phyloP scores from a whole-genome alignment of 2,888 invertebrate genomes.

The Toxonevra muliebris region DNA sequence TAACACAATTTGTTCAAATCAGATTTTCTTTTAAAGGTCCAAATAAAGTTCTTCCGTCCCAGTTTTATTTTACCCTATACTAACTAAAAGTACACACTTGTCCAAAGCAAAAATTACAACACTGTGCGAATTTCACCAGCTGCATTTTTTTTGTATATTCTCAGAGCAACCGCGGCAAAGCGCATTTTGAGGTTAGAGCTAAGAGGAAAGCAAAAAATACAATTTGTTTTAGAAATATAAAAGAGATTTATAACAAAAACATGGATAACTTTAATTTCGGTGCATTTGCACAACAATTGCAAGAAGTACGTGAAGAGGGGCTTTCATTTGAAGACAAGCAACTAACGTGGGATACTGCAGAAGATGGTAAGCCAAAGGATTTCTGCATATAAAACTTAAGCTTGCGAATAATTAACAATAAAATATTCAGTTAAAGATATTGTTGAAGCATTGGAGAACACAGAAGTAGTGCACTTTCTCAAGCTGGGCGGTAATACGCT shows the following conservation, averaged over 20 bases:
- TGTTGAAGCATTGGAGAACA: constrained; percentile 78
- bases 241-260: too few species aligned
- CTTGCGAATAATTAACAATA: neutral
- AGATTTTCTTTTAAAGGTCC: too few species aligned
- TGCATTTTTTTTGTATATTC: neutral
- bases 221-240: constrained; percentile 18
- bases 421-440: constrained; percentile 73
- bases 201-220: constrained; percentile 1
- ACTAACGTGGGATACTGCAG: constrained; percentile 78
- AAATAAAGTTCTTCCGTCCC: too few species aligned
- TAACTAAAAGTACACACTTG: too few species aligned
- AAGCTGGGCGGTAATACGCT: constrained; percentile 93
- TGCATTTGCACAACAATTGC: constrained; percentile 47
- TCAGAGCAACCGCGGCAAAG: constrained; percentile 14
- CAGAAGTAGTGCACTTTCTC: constrained; percentile 75
- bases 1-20: too few species aligned
- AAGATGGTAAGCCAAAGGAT: constrained; percentile 74
- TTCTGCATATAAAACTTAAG: neutral
- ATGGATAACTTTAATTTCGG: constrained; percentile 48
- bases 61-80: too few species aligned
- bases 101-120: neutral
- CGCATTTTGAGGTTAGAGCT: constrained; percentile 12
- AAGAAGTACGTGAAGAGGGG: constrained; percentile 65
- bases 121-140: neutral
- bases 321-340: constrained; percentile 85